Conservation (phyloP, 2,888 invertebrate genomes). For the Globia sparganii region DNA sequence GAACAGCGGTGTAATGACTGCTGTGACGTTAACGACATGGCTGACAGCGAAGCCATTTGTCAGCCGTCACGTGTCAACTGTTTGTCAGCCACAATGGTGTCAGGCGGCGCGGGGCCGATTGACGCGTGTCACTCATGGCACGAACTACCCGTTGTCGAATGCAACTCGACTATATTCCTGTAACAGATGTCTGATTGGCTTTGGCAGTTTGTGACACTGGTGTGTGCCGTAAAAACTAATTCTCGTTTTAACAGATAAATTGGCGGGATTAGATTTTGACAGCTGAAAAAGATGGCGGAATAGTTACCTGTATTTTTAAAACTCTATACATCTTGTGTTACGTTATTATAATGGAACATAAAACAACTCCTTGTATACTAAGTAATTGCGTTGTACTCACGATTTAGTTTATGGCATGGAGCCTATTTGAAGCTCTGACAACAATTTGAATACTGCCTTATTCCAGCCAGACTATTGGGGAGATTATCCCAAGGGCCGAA, state of each 20-base stretch:
- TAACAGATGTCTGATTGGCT: not conserved
- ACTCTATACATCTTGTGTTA: not conserved
- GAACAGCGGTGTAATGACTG: constrained; percentile 80
- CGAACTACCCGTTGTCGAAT: constrained; percentile 64
- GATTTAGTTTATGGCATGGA: not conserved
- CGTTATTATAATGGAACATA: not conserved
- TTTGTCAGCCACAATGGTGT: constrained; percentile 85
- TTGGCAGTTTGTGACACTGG: constrained; percentile 18
- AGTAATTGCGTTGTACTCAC: not conserved
- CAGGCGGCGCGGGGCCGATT: constrained; percentile 82
- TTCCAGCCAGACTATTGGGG: too few species aligned
- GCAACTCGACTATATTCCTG: constrained; percentile 38
- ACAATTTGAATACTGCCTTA: too few species aligned
- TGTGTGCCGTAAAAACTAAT: too few species aligned
- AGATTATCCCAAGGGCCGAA: not conserved
- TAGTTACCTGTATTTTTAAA: too few species aligned
- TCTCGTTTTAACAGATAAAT: not conserved
- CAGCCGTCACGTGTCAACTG: constrained; percentile 82
- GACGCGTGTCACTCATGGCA: constrained; percentile 79
- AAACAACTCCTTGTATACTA: not conserved
- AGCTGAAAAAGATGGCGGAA: constrained; percentile 11
- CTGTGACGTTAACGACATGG: constrained; percentile 81
- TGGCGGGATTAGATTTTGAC: constrained; percentile 11
- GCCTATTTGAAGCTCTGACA: not conserved
- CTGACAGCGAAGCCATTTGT: constrained; percentile 79